Evolutionary conservation across 2,888 invertebrate species (phyloP), one percentile per base, ranked within the genome.

Genomic region (Lomographa bimaculata): DNA sequence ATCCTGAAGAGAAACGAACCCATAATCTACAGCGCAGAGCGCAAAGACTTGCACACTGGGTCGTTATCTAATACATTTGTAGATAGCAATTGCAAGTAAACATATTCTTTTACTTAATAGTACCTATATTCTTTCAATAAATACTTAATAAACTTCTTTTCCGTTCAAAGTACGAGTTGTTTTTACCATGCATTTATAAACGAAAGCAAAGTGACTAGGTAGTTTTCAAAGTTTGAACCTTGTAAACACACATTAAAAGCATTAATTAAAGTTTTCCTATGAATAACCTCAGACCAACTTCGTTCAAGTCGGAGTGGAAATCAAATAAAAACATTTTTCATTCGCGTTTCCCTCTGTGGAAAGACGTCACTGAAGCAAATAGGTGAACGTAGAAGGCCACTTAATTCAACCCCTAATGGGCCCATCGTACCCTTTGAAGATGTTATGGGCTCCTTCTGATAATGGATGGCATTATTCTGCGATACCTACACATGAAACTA

Each of bases 341-440:
- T 41, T 29, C 29, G 11, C 35, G 34, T 41, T 19, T 24, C 14
- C 14, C 24, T 19, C 14, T 7, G 27, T 32, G 14, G 24, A 9
- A 14, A 27, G 7, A 14, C 18, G 11, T 39, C 32, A 17, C 35
- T 35, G 39, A 38, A 4, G 19, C 26, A 39, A 45, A 40, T 28
- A 45, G 36, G 28, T 29, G 39, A 34, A 37, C 28, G 44, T 40
- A 40, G 40, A 40, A 29, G 39, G 33, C 36, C 36, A 47, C 44
- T 43, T 44, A 47, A 44, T 47, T 40, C 37, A 29, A 23, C 10
- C 40, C 36, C 40, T 47, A 47, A 47, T 47, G 40, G 43, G 27
- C 35, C 37, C 35, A 43, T 41, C 36, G 42, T 40, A 44, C 40
- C 40, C 43, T 40, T 39, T 39, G 30, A 47, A 40, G 44, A 44